phyloP scores from a whole-genome alignment of 2,113 vertebrate genomes.

The Phoenicopterus ruber region DNA sequence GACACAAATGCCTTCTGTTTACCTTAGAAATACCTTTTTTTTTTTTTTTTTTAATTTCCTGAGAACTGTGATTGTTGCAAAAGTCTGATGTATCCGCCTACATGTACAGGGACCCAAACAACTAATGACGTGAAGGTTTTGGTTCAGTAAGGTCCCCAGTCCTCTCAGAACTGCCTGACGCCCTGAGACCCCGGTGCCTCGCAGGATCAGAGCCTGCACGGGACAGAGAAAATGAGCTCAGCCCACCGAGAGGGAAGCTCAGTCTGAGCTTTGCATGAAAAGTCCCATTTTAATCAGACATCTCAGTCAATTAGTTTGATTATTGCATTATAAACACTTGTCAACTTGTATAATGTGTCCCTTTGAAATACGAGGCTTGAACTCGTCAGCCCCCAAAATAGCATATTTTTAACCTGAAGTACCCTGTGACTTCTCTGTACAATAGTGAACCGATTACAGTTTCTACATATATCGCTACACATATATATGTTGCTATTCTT shows the following conservation, averaged over 20 bases:
- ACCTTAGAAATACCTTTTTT: background rate
- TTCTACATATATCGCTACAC: background rate
- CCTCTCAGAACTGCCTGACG: background rate
- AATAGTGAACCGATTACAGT: background rate
- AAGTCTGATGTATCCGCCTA: background rate
- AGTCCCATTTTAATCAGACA: slow-evolving; percentile 35
- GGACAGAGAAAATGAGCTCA: background rate
- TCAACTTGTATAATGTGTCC: slow-evolving; percentile 10
- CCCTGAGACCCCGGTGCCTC: rapidly evolving
- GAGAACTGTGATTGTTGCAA: background rate
- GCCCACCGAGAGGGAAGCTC: background rate
- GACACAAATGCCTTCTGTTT: slow-evolving; percentile 45
- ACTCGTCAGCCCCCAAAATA: rapidly evolving
- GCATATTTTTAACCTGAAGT: background rate
- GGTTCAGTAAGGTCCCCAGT: background rate
- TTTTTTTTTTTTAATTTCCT: background rate
- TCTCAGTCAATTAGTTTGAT: slow-evolving; percentile 53
- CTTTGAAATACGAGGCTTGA: background rate
- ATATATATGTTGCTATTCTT: background rate
- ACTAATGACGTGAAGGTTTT: background rate
- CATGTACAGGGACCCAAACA: background rate
- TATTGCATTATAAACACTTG: slow-evolving; percentile 51
- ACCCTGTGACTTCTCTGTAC: background rate
- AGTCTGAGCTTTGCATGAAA: background rate
- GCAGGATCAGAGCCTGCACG: background rate